Evolutionary conservation across 2,888 invertebrate genomes (phyloP), one percentile per base, ranked within the genome.

Genomic region (Lordiphosa fenestrarum): DNA sequence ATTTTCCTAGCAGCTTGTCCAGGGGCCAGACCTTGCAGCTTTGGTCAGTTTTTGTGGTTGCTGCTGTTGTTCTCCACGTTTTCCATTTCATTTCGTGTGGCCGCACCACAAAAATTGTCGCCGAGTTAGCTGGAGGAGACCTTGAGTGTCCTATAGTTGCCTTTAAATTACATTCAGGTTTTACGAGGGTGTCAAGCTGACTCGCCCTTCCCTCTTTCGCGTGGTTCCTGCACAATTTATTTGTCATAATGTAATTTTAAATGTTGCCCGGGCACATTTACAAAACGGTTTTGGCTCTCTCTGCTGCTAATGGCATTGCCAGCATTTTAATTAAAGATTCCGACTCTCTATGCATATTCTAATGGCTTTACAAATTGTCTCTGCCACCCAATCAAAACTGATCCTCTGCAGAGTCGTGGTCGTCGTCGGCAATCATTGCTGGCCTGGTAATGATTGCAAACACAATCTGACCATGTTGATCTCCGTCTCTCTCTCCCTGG

Each of bases 401-500:
- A 63, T 63, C 63, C 64, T 64, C 63, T 50, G 49, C 50, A 25
- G 60, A 61, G 62, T 62, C 67, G 78, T 78, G 75, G 82, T 71
- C 68, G 78, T 76, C 52, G 69, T 62, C 66, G 71, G 73, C 76
- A 75, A 72, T 68, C 73, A 76, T 75, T 73, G 76, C 73, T 62
- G 52, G 73, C 70, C 47, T 55, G 64, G 69, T 84, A 84, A 81
- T 84, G 80, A 81, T 81, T 81, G 82, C 82, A 84, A 81, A 81
- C 80, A 81, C 69, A 74, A 81, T 81, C 80, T 77, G 50, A 56
- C 52, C 80, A 77, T 81, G 80, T 81, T 81, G 80, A 81, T 81
- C 80, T 80, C 58, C 42, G 68, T 55, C 60, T 56, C 48, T 42
- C 50, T 36, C 46, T 30, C 44, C 41, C 58, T 38, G 23, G 51